Percentiles rank a stretch among this genome's conserved stretches.
These are phyloP conservation scores for Grapholita molesta DNA, from an alignment of 1,140 invertebrate species.

Conservation along the genomic window DNA sequence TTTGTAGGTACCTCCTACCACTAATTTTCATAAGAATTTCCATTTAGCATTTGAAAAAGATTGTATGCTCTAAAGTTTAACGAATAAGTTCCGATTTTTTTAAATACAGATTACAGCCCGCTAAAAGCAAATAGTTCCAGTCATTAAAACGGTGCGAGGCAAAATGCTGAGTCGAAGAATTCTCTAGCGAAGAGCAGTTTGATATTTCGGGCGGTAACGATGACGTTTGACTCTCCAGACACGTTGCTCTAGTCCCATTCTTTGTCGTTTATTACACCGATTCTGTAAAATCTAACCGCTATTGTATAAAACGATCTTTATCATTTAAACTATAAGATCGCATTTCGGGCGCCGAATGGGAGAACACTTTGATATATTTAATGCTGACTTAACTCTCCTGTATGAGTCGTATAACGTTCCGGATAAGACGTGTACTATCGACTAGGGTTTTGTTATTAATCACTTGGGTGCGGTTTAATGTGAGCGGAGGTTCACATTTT, in stretches of 20 bases:
- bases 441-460: slow-evolving; percentile 5
- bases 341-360: no score
- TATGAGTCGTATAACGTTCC: neutral
- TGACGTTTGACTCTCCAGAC: slow-evolving; percentile 10
- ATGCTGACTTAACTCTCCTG: neutral
- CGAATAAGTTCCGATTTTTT: no score
- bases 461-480: neutral
- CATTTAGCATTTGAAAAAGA: neutral
- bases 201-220: slow-evolving; percentile 15
- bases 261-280: neutral
- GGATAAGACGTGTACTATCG: neutral
- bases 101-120: no score
- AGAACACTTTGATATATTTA: neutral
- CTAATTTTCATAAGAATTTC: neutral
- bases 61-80: no score
- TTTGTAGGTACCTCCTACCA: neutral
- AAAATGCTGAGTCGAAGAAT: slow-evolving; percentile 10
- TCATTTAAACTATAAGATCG: no score
- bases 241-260: neutral
- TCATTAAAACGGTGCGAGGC: slow-evolving; percentile 8
- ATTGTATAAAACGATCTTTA: neutral
- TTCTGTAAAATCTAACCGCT: neutral
- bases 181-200: neutral
- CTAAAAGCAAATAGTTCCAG: slow-evolving; percentile 13
- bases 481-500: neutral